phyloP scores from a whole-genome alignment of 2,113 vertebrate genomes.

The Calidris pygmaea region DNA sequence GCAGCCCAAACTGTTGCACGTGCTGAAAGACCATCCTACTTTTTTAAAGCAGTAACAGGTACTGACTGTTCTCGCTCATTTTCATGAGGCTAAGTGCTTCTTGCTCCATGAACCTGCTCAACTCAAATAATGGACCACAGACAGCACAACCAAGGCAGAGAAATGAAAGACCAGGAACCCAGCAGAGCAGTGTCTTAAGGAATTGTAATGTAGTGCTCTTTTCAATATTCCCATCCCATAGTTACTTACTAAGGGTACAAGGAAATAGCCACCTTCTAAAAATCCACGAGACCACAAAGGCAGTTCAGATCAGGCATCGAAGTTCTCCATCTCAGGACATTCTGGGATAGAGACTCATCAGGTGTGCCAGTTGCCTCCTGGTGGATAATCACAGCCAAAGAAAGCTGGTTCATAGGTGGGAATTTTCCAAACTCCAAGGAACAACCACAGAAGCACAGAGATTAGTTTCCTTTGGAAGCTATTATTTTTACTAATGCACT shows the following conservation, averaged over 20 bases:
- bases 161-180: not conserved
- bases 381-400: not conserved
- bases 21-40: not conserved
- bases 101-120: not conserved
- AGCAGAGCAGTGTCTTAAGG: not conserved
- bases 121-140: not conserved
- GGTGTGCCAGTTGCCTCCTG: not conserved
- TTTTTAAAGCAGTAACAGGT: not conserved
- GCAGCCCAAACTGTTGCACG: not conserved
- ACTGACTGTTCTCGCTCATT: not conserved
- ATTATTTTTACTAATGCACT: not conserved
- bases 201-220: not conserved
- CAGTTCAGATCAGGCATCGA: not conserved
- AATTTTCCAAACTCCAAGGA: not conserved
- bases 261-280: not conserved
- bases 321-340: not conserved
- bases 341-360: not conserved
- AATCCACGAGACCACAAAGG: not conserved
- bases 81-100: not conserved
- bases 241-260: not conserved
- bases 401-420: not conserved
- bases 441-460: not conserved
- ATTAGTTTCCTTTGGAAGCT: not conserved
- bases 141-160: not conserved
- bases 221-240: not conserved